These are phyloP conservation scores for Ornithoptera priamus DNA, from an alignment of 2,888 invertebrate species.

Conservation along the genomic window DNA sequence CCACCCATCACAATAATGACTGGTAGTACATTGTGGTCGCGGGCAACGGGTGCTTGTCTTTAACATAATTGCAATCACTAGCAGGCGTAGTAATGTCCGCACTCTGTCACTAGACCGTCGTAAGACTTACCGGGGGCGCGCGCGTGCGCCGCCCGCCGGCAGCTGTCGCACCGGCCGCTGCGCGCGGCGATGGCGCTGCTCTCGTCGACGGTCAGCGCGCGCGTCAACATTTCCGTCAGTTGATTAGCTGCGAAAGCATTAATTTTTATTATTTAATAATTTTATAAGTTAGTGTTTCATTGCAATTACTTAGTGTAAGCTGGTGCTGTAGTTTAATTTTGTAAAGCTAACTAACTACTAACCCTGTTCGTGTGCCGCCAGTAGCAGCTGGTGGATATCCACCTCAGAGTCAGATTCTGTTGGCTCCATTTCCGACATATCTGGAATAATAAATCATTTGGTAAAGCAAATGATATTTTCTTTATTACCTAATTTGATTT, in stretches of 20 bases:
- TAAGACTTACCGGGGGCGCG: slow-evolving; percentile 1
- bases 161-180: slow-evolving; percentile 50
- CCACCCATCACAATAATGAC: no score
- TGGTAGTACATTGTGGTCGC: no score
- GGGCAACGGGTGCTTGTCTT: no score
- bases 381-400: slow-evolving; percentile 61
- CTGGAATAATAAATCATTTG: slow-evolving; percentile 29
- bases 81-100: no score
- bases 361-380: slow-evolving; percentile 73
- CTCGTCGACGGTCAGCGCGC: slow-evolving; percentile 53
- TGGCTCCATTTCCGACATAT: slow-evolving; percentile 38
- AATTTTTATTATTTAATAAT: no score
- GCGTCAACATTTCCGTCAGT: slow-evolving; percentile 54
- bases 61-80: no score
- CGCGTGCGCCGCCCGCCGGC: slow-evolving; percentile 32
- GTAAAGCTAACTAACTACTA: no score
- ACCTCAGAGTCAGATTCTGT: slow-evolving; percentile 35
- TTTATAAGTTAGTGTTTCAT: no score
- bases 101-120: no score
- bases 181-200: slow-evolving; percentile 51
- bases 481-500: no score
- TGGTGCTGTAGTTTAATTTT: no score
- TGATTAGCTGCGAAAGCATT: slow-evolving; percentile 49
- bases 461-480: background rate
- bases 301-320: no score